These are phyloP conservation scores for Gandaritis pyraliata DNA, from an alignment of 2,888 invertebrate genomes.

Conservation along the genomic window DNA sequence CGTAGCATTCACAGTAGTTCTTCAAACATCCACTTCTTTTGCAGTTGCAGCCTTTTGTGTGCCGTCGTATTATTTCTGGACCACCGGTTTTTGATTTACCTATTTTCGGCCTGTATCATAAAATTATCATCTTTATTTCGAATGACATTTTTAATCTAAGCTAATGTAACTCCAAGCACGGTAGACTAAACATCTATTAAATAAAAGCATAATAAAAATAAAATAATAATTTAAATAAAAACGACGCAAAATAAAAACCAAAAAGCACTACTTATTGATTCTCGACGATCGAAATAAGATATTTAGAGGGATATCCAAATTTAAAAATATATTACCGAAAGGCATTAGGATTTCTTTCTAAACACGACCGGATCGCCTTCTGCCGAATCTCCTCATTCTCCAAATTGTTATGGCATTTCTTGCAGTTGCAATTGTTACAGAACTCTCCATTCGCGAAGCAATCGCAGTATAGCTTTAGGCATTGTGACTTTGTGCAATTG, in stretches of 20 bases:
- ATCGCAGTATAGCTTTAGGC: conserved; percentile 99
- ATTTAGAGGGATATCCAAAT: no score
- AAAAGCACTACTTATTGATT: no score
- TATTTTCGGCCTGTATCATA: conserved; percentile 93
- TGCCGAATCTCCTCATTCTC: conserved; percentile 97
- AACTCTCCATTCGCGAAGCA: conserved; percentile 99
- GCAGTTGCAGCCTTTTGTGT: conserved; percentile 99
- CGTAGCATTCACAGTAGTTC: conserved; percentile 99
- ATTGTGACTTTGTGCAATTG: conserved; percentile 99
- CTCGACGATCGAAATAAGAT: no score
- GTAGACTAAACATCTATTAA: no score
- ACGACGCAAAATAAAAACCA: no score
- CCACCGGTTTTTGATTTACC: conserved; percentile 92
- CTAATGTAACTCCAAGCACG: no score
- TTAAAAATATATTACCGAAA: conserved; percentile 84
- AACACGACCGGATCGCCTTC: conserved; percentile 95
- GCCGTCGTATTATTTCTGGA: conserved; percentile 90
- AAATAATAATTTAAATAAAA: no score
- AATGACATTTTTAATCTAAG: no score
- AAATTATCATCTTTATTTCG: not conserved
- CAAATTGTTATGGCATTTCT: conserved; percentile 98
- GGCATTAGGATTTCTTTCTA: conserved; percentile 98
- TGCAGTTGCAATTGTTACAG: conserved; percentile 98
- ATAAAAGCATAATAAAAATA: no score
- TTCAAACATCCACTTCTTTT: conserved; percentile 99